Evolutionary conservation across 2,888 invertebrate genomes (phyloP).

Genomic region (Acleris emargana): DNA sequence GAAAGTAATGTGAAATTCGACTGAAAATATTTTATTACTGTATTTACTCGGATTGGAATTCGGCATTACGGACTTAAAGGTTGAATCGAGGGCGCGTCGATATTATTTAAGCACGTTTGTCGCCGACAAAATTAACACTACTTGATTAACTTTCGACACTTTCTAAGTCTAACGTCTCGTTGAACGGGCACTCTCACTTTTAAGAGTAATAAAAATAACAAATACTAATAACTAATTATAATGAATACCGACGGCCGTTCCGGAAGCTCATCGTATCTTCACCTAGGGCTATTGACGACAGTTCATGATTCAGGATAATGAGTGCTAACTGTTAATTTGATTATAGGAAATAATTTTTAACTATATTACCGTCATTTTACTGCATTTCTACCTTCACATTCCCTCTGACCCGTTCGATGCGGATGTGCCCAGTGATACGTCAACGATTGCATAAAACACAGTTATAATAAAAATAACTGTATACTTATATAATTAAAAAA

Average conservation of each 20-base stretch:
- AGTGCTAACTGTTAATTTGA: no score
- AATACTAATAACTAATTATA: constrained; percentile 38
- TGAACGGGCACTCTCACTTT: constrained; percentile 35
- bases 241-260: constrained; percentile 52
- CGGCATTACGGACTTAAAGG: constrained; percentile 22
- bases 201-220: constrained; percentile 30
- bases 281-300: constrained; percentile 36
- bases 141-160: constrained; percentile 47
- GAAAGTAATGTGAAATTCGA: constrained; percentile 24
- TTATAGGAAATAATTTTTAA: no score
- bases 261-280: constrained; percentile 48
- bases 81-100: constrained; percentile 14
- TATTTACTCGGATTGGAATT: constrained; percentile 25
- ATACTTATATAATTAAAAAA: no score
- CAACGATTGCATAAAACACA: no score
- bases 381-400: no score
- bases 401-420: no score
- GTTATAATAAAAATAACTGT: no score
- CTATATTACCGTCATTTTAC: no score
- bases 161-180: constrained; percentile 43
- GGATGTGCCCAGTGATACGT: no score
- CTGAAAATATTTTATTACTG: constrained; percentile 21
- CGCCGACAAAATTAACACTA: constrained; percentile 29
- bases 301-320: background rate
- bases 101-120: constrained; percentile 13